Percentiles rank a stretch among this genome's conserved stretches.
These are phyloP conservation scores for Cyclargus thomasi DNA, from an alignment of 1,140 invertebrate species.

Conservation along the genomic window DNA sequence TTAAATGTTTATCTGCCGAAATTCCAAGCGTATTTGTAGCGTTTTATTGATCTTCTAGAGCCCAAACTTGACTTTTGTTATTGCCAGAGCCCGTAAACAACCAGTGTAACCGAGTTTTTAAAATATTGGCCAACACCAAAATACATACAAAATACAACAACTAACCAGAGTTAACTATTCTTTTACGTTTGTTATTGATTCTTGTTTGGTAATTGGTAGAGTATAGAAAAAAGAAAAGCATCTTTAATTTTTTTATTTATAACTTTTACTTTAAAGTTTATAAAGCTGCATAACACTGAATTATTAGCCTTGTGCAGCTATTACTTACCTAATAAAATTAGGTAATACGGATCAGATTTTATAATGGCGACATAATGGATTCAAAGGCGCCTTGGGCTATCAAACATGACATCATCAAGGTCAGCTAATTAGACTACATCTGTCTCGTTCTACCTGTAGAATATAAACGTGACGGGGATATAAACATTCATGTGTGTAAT, in stretches of 20 bases:
- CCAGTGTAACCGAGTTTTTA: background rate
- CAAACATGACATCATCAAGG: slow-evolving; percentile 63
- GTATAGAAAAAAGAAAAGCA: no score
- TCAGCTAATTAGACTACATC: slow-evolving; percentile 38
- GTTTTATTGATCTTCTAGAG: background rate
- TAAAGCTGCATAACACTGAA: no score
- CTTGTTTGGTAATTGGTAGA: no score
- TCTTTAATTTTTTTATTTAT: no score
- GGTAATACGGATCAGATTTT: background rate
- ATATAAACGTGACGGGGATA: slow-evolving; percentile 20
- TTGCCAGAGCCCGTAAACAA: background rate
- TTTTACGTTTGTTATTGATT: no score
- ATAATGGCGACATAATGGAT: background rate
- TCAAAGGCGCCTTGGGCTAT: slow-evolving; percentile 2
- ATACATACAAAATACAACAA: background rate
- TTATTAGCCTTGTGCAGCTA: background rate
- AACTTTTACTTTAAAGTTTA: no score
- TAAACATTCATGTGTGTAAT: background rate
- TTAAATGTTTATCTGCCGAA: background rate
- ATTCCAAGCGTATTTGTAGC: background rate
- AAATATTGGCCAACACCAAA: background rate
- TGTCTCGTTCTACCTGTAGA: slow-evolving; percentile 25
- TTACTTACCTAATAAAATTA: background rate
- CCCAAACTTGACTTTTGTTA: background rate
- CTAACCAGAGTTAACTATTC: no score